These are phyloP conservation scores for Frieseomelitta varia DNA, from an alignment of 1,140 invertebrate species.

Conservation along the genomic window DNA sequence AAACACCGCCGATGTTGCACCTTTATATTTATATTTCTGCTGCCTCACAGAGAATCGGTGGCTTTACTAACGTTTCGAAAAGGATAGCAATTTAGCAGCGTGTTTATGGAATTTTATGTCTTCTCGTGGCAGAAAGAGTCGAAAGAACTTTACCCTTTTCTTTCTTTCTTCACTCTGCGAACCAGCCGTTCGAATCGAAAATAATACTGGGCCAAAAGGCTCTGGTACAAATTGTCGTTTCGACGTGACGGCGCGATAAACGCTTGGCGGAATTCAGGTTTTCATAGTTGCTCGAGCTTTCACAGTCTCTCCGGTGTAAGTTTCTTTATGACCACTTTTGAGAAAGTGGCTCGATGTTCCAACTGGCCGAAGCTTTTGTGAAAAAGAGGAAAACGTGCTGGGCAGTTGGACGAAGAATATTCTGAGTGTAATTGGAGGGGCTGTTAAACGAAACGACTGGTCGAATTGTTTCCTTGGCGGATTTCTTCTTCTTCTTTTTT, in stretches of 20 bases:
- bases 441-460: too few species aligned
- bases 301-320: not conserved
- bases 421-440: not conserved
- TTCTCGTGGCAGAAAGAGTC: too few species aligned
- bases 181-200: not conserved
- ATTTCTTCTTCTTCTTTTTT: too few species aligned
- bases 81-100: not conserved
- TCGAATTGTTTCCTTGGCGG: not conserved
- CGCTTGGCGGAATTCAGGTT: not conserved
- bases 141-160: not conserved
- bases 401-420: not conserved
- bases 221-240: constrained; percentile 12
- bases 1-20: not conserved
- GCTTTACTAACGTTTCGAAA: not conserved
- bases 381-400: too few species aligned
- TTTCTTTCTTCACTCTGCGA: not conserved
- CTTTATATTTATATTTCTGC: not conserved
- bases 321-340: not conserved
- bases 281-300: constrained; percentile 15
- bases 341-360: not conserved
- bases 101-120: constrained; percentile 30
- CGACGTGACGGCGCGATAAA: constrained; percentile 5
- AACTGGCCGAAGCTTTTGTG: not conserved
- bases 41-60: not conserved
- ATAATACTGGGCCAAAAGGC: too few species aligned